phyloP scores from a whole-genome alignment of 2,888 invertebrate genomes.

The Sisyra nigra region DNA sequence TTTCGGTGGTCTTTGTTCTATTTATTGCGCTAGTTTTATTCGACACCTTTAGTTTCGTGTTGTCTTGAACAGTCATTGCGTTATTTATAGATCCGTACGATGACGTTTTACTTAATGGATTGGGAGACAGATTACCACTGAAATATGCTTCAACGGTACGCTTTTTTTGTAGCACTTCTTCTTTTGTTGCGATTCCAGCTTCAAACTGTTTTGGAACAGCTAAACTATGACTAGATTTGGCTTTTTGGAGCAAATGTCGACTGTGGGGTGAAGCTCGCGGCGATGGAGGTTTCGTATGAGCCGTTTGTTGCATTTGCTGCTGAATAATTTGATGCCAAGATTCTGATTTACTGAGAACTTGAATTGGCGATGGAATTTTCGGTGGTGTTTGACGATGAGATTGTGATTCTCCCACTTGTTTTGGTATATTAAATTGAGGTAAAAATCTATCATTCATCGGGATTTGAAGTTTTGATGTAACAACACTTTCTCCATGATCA shows the following conservation, averaged over 20 bases:
- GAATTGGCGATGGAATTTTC: conserved; percentile 15
- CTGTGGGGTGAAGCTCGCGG: conserved; percentile 29
- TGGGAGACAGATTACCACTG: conserved; percentile 31
- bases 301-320: conserved; percentile 18
- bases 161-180: conserved; percentile 50
- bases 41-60: conserved; percentile 10
- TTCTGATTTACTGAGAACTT: conserved; percentile 44
- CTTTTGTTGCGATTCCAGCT: conserved; percentile 49
- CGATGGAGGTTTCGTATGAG: conserved; percentile 21
- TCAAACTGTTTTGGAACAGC: conserved; percentile 66
- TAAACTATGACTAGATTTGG: conserved; percentile 60
- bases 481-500: conserved; percentile 25
- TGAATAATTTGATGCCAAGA: conserved; percentile 62
- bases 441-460: conserved; percentile 16
- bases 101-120: conserved; percentile 14
- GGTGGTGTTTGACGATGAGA: conserved; percentile 8
- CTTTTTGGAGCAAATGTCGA: conserved; percentile 30
- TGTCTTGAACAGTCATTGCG: conserved; percentile 1
- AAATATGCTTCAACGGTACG: conserved; percentile 61
- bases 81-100: conserved; percentile 6
- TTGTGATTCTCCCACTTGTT: not conserved
- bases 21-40: conserved; percentile 20
- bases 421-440: conserved; percentile 6
- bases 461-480: conserved; percentile 28
- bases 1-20: conserved; percentile 32